Percentiles rank a stretch among this genome's conserved stretches.
Conservation (phyloP, 2,888 invertebrate genomes). For the Bembecia ichneumoniformis region DNA sequence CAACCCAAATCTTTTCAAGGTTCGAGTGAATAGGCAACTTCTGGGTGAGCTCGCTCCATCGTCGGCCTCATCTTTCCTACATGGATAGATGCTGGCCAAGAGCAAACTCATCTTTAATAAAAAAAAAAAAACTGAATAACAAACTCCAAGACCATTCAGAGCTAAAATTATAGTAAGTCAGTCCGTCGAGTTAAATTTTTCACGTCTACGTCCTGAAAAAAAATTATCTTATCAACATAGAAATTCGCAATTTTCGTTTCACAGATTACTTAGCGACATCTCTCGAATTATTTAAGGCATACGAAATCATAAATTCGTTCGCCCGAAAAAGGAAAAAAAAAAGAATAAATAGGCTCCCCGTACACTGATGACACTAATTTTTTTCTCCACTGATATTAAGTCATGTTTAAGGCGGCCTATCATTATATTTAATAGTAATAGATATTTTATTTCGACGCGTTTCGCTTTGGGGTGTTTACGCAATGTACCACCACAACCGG, state of each 20-base stretch:
- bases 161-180: too few relatives aligned
- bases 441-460: conserved; percentile 71
- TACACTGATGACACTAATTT: conserved; percentile 63
- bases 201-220: background rate
- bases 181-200: too few relatives aligned
- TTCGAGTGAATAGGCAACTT: too few relatives aligned
- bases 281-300: conserved; percentile 17
- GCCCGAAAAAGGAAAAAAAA: conserved; percentile 12
- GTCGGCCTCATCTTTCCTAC: too few relatives aligned
- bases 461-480: conserved; percentile 61
- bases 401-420: conserved; percentile 70
- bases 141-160: too few relatives aligned
- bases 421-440: conserved; percentile 73
- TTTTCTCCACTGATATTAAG: conserved; percentile 71
- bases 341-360: conserved; percentile 23
- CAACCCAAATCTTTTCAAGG: too few relatives aligned
- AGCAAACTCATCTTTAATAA: too few relatives aligned
- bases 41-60: too few relatives aligned
- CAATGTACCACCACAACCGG: conserved; percentile 34
- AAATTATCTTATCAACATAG: conserved; percentile 24
- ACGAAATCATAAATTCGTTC: conserved; percentile 26
- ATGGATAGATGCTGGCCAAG: too few relatives aligned
- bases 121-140: too few relatives aligned
- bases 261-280: conserved; percentile 12
- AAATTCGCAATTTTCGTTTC: conserved; percentile 26